Evolutionary conservation across 1,140 invertebrate species (phyloP).

Genomic region (Dreissena polymorpha): DNA sequence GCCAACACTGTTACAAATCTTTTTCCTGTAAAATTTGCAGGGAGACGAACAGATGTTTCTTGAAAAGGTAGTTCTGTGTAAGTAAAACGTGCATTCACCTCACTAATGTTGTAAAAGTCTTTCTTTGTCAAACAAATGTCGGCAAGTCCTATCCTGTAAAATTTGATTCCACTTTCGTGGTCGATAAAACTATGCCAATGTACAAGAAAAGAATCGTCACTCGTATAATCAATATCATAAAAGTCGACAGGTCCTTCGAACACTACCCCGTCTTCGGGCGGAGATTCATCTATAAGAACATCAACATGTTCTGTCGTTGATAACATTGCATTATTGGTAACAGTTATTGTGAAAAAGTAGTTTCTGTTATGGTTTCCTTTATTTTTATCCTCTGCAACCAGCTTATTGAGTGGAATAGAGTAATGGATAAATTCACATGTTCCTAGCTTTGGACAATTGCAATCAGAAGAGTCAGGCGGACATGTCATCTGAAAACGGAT

Average conservation of each 20-base stretch:
- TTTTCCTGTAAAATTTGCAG: slow-evolving; percentile 39
- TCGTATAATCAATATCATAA: slow-evolving; percentile 64
- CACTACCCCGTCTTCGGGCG: slow-evolving; percentile 56
- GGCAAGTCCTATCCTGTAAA: slow-evolving; percentile 51
- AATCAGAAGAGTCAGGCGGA: background rate
- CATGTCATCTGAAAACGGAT: background rate
- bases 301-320: slow-evolving; percentile 26
- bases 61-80: slow-evolving; percentile 4
- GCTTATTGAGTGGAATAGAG: slow-evolving; percentile 47
- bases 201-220: slow-evolving; percentile 39
- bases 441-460: slow-evolving; percentile 57
- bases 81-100: background rate
- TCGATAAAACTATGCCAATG: slow-evolving; percentile 64
- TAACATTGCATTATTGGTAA: slow-evolving; percentile 57
- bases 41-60: slow-evolving; percentile 5
- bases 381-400: slow-evolving; percentile 45
- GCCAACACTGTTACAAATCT: slow-evolving; percentile 54
- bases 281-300: slow-evolving; percentile 60
- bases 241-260: slow-evolving; percentile 43
- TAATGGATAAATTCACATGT: slow-evolving; percentile 48
- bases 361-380: slow-evolving; percentile 60
- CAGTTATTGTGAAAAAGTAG: slow-evolving; percentile 58
- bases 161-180: slow-evolving; percentile 62
- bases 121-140: slow-evolving; percentile 32
- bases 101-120: slow-evolving; percentile 26